These are phyloP conservation scores for Drosophila villosipedis DNA, from an alignment of 2,888 invertebrate genomes.

Conservation along the genomic window DNA sequence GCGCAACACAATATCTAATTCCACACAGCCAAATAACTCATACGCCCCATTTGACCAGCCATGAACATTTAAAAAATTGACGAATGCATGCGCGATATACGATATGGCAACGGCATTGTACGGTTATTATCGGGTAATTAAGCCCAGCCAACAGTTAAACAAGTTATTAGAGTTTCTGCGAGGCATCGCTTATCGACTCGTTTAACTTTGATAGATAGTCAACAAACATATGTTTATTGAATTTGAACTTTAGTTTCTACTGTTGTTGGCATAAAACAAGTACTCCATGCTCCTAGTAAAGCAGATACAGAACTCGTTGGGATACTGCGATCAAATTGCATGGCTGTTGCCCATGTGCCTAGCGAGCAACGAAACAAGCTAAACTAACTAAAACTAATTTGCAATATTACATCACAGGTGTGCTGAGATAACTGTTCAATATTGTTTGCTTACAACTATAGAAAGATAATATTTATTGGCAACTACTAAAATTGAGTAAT, in stretches of 20 bases:
- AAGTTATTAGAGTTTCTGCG: background rate
- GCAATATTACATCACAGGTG: background rate
- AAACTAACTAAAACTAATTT: background rate
- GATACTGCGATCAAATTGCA: no score
- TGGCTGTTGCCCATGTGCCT: no score
- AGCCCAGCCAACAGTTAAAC: background rate
- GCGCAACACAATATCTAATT: background rate
- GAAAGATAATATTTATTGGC: background rate
- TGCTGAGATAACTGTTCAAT: background rate
- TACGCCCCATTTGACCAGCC: background rate
- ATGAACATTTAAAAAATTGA: conserved; percentile 7
- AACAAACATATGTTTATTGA: background rate
- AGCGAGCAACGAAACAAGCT: no score
- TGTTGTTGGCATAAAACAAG: no score
- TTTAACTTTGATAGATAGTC: background rate
- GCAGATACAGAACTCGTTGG: no score
- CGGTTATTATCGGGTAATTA: conserved; percentile 10
- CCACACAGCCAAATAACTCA: conserved; percentile 5
- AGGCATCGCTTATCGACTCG: background rate
- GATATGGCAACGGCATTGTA: conserved; percentile 6
- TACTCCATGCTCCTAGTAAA: background rate
- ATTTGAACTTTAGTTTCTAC: background rate
- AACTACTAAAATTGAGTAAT: background rate
- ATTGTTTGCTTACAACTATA: background rate
- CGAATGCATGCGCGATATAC: conserved; percentile 5